Evolutionary conservation across 2,888 invertebrate species (phyloP).

Genomic region (Sinopyrophorus schimmeli): DNA sequence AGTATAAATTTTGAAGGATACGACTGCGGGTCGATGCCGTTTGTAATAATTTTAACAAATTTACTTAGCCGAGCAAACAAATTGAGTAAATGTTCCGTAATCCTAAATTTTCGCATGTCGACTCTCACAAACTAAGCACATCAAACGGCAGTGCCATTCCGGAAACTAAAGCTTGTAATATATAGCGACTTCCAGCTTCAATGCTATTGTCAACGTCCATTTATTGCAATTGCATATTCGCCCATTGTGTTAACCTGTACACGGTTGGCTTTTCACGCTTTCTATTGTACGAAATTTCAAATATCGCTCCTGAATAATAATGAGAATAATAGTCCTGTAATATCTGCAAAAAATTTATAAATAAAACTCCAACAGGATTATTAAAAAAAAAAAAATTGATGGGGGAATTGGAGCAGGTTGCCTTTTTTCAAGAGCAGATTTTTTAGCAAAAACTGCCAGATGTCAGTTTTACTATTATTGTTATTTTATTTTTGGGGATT

Average conservation of each 20-base stretch:
- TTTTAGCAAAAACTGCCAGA: too few relatives aligned
- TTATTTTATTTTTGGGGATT: too few relatives aligned
- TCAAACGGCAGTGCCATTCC: conserved; percentile 8
- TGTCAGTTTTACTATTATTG: too few relatives aligned
- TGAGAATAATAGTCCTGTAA: conserved; percentile 3
- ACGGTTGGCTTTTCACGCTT: conserved; percentile 12
- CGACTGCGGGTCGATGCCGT: too few relatives aligned
- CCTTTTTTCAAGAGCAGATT: too few relatives aligned
- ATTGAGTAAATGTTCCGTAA: conserved; percentile 2
- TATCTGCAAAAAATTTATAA: not conserved
- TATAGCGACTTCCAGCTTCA: conserved; percentile 6
- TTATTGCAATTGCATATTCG: conserved; percentile 20
- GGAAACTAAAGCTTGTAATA: conserved; percentile 13
- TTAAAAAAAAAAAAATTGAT: not conserved
- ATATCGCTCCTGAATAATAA: conserved; percentile 12
- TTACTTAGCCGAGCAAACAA: not conserved
- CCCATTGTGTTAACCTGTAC: conserved; percentile 16
- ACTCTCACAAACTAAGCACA: conserved; percentile 1
- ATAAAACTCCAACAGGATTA: too few relatives aligned
- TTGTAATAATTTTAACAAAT: conserved; percentile 2
- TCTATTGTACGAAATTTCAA: conserved; percentile 19
- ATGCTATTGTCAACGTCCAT: conserved; percentile 15
- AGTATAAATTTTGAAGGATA: too few relatives aligned
- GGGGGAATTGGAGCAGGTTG: not conserved
- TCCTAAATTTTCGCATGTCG: not conserved